Conservation (phyloP, 2,797 vertebrate species). For the Myripristis jacobus region DNA sequence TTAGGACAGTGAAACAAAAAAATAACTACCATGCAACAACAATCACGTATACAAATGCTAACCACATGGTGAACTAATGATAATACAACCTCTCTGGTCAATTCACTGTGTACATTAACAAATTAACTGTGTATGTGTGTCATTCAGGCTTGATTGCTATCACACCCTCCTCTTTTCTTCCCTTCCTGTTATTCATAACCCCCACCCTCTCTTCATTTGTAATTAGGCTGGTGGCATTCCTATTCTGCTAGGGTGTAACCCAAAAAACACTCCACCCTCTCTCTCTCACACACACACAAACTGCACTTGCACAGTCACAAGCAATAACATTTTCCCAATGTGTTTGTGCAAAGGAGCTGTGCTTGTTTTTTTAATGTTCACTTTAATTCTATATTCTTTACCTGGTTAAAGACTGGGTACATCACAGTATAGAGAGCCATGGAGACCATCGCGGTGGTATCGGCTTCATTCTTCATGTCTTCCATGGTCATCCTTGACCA, state of each 20-base stretch:
- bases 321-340: neutral
- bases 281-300: no score
- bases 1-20: neutral
- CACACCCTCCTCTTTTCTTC: no score
- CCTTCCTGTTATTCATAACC: no score
- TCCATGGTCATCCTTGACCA: constrained; percentile 95
- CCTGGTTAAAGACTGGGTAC: constrained; percentile 96
- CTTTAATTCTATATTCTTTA: constrained; percentile 50
- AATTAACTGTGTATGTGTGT: neutral
- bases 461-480: constrained; percentile 96
- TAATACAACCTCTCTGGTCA: constrained; percentile 4
- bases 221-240: neutral
- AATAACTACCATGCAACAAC: neutral
- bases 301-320: neutral
- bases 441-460: constrained; percentile 91
- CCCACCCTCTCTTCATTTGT: no score
- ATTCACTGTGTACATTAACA: no score
- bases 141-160: no score
- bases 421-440: constrained; percentile 95
- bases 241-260: neutral
- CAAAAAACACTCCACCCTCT: neutral
- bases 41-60: neutral
- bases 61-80: no score
- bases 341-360: neutral
- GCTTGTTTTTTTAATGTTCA: neutral